Evolutionary conservation across 2,888 invertebrate species (phyloP), one percentile per base, ranked within the genome.

Genomic region (Itoplectis maculator): DNA sequence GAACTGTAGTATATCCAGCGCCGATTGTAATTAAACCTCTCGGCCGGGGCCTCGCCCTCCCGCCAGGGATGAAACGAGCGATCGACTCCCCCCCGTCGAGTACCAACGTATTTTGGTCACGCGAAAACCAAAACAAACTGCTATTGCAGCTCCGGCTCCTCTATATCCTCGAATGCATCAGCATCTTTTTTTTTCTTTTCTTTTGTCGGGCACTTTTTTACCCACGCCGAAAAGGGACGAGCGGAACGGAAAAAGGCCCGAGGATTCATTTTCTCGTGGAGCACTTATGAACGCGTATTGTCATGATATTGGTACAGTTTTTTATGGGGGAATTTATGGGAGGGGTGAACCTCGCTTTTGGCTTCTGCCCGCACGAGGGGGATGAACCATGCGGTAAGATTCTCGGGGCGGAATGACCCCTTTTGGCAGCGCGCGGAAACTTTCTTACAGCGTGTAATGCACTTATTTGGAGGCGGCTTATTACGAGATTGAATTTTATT

Each of bases 41-140:
- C 81, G 54, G 85, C 72, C 84, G 82, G 85, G 84, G 84, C 68
- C 78, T 83, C 83, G 87, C 77, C 89, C 90, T 86, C 88, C 88
- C 87, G 89, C 88, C 82, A 87, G 87, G 87, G 88, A 84, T 83
- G 86, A 88, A 88, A 89, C 87, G 87, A 88, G 85, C 86, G 87
- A 87, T 83, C 86, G 85, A 84, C 78, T n/a, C n/a, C 87, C 87
- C 87, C 89, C 85, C 59, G 45, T 61, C 51, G 69, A 23, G 63
- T 35, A 23, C 88, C 86, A 85, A 88, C 88, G 88, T 88, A 88
- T 88, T 88, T 88, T 85, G 87, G 88, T 88, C 89, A 88, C 88
- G 89, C 88, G 89, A 88, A 87, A 86, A 86, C 86, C 84, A 85
- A 87, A 86, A 86, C 86, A 86, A 88, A 87, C 87, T 86, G 86